These are phyloP conservation scores for Centropus unirufus DNA, from an alignment of 2,113 vertebrate genomes.

Conservation along the genomic window DNA sequence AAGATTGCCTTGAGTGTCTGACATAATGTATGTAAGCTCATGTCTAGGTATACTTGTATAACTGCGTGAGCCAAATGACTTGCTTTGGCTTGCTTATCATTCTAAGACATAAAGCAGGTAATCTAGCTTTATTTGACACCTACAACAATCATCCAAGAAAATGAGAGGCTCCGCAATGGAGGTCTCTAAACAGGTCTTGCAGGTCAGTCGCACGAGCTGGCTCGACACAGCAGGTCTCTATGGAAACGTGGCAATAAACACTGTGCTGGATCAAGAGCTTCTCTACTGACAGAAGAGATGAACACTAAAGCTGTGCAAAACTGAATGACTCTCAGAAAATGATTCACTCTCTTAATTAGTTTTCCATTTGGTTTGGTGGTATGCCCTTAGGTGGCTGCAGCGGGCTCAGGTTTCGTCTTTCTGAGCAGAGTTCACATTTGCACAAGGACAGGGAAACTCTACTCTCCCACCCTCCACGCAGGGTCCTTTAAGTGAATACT, in stretches of 20 bases:
- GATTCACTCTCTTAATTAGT: conserved; percentile 70
- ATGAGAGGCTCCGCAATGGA: conserved; percentile 60
- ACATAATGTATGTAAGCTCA: conserved; percentile 52
- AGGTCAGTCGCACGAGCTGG: conserved; percentile 49
- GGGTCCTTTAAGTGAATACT: conserved; percentile 42
- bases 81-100: conserved; percentile 74
- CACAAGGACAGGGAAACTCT: conserved; percentile 46
- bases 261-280: conserved; percentile 31
- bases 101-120: conserved; percentile 60
- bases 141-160: conserved; percentile 59
- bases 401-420: conserved; percentile 50
- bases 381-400: conserved; percentile 67
- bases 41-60: conserved; percentile 59
- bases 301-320: conserved; percentile 32
- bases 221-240: conserved; percentile 32
- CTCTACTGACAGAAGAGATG: conserved; percentile 37
- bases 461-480: conserved; percentile 34
- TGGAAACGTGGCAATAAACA: conserved; percentile 60
- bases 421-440: conserved; percentile 65
- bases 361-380: conserved; percentile 65
- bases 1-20: conserved; percentile 57
- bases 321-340: conserved; percentile 54
- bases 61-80: conserved; percentile 57
- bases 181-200: conserved; percentile 70
- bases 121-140: conserved; percentile 65